Conservation (phyloP, 1,140 invertebrate genomes). For the Ectropis grisescens region DNA sequence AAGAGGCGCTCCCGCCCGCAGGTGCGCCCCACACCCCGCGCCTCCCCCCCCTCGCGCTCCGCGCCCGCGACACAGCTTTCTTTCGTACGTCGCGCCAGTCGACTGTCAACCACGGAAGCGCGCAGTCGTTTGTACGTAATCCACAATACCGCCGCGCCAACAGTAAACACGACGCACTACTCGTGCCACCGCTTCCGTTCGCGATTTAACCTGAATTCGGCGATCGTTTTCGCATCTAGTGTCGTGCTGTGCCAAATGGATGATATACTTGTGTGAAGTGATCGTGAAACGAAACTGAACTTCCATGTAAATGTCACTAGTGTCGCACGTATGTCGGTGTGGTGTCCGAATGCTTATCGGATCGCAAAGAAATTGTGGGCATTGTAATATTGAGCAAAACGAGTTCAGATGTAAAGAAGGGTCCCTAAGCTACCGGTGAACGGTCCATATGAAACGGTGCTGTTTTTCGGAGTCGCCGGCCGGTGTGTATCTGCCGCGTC, state of each 20-base stretch:
- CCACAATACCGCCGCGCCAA: constrained; percentile 40
- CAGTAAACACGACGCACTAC: constrained; percentile 62
- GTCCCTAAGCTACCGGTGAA: too few relatives aligned
- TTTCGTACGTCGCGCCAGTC: constrained; percentile 42
- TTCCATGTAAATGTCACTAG: constrained; percentile 47
- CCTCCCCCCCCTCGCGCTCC: constrained; percentile 12
- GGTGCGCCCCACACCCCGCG: constrained; percentile 19
- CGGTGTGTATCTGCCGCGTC: constrained; percentile 26
- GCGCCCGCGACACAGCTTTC: constrained; percentile 51
- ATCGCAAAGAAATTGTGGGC: constrained; percentile 40
- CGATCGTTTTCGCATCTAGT: constrained; percentile 26
- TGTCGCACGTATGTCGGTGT: constrained; percentile 34
- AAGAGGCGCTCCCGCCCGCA: constrained; percentile 55
- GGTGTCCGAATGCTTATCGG: constrained; percentile 38
- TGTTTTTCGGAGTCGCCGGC: constrained; percentile 22
- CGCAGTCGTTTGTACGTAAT: constrained; percentile 17
- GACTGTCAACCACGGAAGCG: constrained; percentile 48
- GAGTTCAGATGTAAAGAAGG: too few relatives aligned
- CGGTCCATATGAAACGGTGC: constrained; percentile 18
- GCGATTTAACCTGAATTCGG: constrained; percentile 46
- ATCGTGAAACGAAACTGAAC: constrained; percentile 22
- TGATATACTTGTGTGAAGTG: constrained; percentile 29
- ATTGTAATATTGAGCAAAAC: constrained; percentile 46
- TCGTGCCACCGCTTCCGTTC: constrained; percentile 44
- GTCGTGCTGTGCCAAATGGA: constrained; percentile 58